phyloP scores from a whole-genome alignment of 2,888 invertebrate species.

The Orthosia gothica region DNA sequence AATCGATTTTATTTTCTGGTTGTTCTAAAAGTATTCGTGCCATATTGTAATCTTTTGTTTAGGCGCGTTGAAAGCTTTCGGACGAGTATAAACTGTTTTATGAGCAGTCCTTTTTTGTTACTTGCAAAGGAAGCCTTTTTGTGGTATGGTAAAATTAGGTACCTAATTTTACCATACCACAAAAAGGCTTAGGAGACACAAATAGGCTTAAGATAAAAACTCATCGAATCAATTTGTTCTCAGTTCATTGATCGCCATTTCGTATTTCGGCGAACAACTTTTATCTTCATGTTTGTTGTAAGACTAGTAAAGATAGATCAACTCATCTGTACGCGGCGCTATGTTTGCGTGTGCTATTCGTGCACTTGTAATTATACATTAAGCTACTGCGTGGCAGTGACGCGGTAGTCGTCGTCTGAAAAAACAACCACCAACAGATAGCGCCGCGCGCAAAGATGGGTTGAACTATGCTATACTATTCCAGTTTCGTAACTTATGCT shows the following conservation, averaged over 20 bases:
- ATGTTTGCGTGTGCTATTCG: too few species aligned
- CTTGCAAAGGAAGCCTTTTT: slow-evolving; percentile 1
- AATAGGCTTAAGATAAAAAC: slow-evolving; percentile 13
- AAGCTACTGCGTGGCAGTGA: too few species aligned
- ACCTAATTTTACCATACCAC: too few species aligned
- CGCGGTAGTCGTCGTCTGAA: too few species aligned
- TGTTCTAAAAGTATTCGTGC: slow-evolving; percentile 57
- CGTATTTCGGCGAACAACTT: neutral
- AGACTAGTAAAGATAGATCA: neutral
- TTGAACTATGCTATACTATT: neutral
- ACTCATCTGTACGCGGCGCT: too few species aligned
- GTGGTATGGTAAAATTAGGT: neutral
- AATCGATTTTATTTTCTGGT: slow-evolving; percentile 71
- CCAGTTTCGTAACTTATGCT: neutral
- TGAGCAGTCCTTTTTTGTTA: slow-evolving; percentile 7
- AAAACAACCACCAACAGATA: too few species aligned
- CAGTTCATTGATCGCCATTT: neutral
- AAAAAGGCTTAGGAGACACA: too few species aligned
- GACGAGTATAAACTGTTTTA: slow-evolving; percentile 37
- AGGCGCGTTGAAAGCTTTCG: slow-evolving; percentile 39
- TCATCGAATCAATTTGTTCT: neutral
- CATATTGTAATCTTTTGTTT: slow-evolving; percentile 60
- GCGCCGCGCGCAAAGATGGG: too few species aligned
- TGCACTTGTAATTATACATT: too few species aligned
- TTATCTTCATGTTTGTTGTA: neutral